Evolutionary conservation across 2,888 invertebrate genomes (phyloP), one percentile per base, ranked within the genome.

Genomic region (Neocrepidodera transversa): DNA sequence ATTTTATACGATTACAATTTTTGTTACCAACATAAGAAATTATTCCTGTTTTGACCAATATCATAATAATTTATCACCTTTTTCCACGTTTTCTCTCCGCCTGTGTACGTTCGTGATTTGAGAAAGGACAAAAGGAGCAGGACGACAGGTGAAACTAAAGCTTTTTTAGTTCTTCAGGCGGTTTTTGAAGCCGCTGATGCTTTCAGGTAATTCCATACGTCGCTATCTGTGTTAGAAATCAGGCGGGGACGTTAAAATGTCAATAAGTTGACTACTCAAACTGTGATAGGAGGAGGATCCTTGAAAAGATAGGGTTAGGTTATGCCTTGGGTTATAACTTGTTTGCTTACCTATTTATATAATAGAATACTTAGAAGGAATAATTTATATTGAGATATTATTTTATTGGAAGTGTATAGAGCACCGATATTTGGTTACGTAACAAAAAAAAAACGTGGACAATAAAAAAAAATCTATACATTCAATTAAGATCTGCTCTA

Each of bases 201-300:
- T 60, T 42, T 58, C 78, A 78, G 78, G 78, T 78, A 79, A 78
- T 73, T 76, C 72, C 76, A 78, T 77, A 76, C 74, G 71, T 71
- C 73, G 71, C 76, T 78, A 79, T 79, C 79, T 79, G 77, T 66
- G 75, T 76, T 75, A 76, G 76, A 76, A 78, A 79, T 79, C 79
- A 76, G 74, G 68, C 71, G 63, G 72, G 70, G 70, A 75, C 73
- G 73, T 71, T 74, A 76, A 77, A 77, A 78, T 76, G 79, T 79
- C 79, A 78, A 78, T 78, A 79, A 79, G 78, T 75, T 77, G 76
- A 62, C 65, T 67, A 67, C 66, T 65, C 66, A 58, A 57, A 58
- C 45, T 38, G 63, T 64, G 63, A 64, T 63, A 64, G 63, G 60
- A 61, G 59, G 20, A 50, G 60, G 45, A 61, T 49, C 55, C 53